Conservation (phyloP, 1,140 invertebrate species). For the Ips nitidus region DNA sequence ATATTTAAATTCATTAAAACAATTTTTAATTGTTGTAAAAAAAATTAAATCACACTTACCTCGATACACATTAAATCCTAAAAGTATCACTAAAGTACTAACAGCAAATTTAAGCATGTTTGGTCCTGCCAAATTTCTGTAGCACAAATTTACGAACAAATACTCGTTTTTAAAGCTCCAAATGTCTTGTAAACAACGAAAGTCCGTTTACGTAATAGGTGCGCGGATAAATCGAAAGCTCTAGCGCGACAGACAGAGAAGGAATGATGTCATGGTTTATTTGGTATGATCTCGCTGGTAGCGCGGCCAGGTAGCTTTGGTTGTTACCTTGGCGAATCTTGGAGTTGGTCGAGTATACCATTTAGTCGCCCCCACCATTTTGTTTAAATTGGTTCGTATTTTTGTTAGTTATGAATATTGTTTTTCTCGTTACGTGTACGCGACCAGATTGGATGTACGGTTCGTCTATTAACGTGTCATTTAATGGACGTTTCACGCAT, state of each 20-base stretch:
- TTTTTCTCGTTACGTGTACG: no score
- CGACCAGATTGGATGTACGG: no score
- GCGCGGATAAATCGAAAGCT: constrained; percentile 10
- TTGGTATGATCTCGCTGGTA: neutral
- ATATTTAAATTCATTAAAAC: no score
- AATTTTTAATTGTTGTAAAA: no score
- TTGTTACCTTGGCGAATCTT: constrained; percentile 21
- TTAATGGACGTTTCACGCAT: no score
- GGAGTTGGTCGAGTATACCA: neutral
- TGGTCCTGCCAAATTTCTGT: neutral
- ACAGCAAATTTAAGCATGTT: constrained; percentile 16
- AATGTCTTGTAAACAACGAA: constrained; percentile 19
- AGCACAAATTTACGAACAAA: constrained; percentile 2
- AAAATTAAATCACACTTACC: constrained; percentile 8
- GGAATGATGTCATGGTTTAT: constrained; percentile 29
- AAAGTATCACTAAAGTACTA: constrained; percentile 17
- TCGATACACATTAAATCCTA: constrained; percentile 23
- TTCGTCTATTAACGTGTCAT: no score
- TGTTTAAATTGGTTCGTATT: no score
- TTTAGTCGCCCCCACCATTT: no score
- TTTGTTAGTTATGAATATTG: no score
- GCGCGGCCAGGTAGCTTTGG: constrained; percentile 6
- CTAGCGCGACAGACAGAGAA: constrained; percentile 23
- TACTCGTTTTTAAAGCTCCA: constrained; percentile 4
- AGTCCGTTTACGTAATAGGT: constrained; percentile 15